Evolutionary conservation across 2,797 vertebrate genomes (phyloP).

Genomic region (Mastacembelus armatus): DNA sequence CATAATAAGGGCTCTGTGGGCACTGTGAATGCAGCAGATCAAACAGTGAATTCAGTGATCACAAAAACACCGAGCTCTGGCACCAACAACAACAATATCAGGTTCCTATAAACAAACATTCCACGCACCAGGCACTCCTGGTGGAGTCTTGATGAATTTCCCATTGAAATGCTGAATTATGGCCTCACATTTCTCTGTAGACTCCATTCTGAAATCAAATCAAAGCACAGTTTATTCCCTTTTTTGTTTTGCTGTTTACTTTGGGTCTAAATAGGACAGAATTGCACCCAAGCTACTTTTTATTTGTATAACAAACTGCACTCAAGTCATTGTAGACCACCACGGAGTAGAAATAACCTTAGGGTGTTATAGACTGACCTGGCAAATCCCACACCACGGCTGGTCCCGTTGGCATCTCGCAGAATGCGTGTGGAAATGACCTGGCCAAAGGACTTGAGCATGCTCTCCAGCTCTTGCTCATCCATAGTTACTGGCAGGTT

Average conservation of each 20-base stretch:
- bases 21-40: slow-evolving; percentile 79
- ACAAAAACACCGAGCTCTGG: slow-evolving; percentile 38
- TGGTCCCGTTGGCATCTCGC: slow-evolving; percentile 91
- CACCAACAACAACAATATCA: slow-evolving; percentile 57
- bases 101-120: slow-evolving; percentile 46
- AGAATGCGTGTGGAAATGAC: slow-evolving; percentile 93
- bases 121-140: slow-evolving; percentile 91
- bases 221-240: slow-evolving; percentile 9
- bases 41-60: slow-evolving; percentile 61
- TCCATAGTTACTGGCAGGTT: slow-evolving; percentile 96
- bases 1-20: slow-evolving; percentile 95
- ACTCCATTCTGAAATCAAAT: slow-evolving; percentile 91
- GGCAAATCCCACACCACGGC: slow-evolving; percentile 95
- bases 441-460: slow-evolving; percentile 96
- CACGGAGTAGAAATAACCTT: background rate
- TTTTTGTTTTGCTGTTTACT: background rate
- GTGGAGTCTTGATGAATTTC: slow-evolving; percentile 95
- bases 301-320: background rate
- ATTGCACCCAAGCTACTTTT: background rate
- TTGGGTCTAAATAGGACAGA: background rate
- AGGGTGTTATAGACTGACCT: slow-evolving; percentile 79
- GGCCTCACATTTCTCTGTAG: slow-evolving; percentile 96
- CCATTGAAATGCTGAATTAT: slow-evolving; percentile 98
- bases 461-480: slow-evolving; percentile 93
- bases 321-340: background rate